Evolutionary conservation across 1,140 invertebrate genomes (phyloP), one percentile per base, ranked within the genome.

Genomic region (Trissolcus basalis): DNA sequence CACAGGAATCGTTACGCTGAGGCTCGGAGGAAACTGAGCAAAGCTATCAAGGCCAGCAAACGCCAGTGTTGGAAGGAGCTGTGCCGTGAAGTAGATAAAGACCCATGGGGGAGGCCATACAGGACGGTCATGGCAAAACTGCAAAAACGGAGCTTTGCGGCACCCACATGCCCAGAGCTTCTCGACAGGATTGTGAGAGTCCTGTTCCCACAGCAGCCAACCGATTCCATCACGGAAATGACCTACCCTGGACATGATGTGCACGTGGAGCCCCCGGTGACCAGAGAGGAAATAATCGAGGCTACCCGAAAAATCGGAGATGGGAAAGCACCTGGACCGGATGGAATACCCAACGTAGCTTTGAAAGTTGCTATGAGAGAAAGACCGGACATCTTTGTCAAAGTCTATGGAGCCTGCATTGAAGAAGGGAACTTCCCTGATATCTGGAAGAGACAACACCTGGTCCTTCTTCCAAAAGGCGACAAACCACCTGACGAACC

Each of bases 1-100:
- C 19, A 1, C 0, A 32, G 19, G 6, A 11, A n/a, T 8, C 47
- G 19, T 1, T 32, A 49, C 16, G n/a, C 47, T 3, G 47, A n/a
- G n/a, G 12, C 47, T 19, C 19, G 47, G 6, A 16, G 16, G 10
- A 12, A 9, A 2, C 47, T 49, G 9, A 16, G 16, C 15, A 49
- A 13, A 27, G 19, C 47, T 5, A 49, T 49, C 7, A 49, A 49
- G 12, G n/a, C 9, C 16, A 27, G 47, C 19, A 49, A 49, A 12
- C 47, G 47, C 0, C n/a, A 49, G 3, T 27, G 9, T 10, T 27
- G 9, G 47, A 49, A 49, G n/a, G 9, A 27, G 47, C 47, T 49
- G 3, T 27, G 47, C 7, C 15, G 12, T 11, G 19, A 49, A 19
- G 47, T 32, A 0, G 19, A 49, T n/a, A 4, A 49, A 6, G 36